A percentile compares a stretch with the other conserved stretches of the same genome.
Evolutionary conservation across 1,140 invertebrate genomes (phyloP).

Genomic region (Phenacoccus solenopsis): DNA sequence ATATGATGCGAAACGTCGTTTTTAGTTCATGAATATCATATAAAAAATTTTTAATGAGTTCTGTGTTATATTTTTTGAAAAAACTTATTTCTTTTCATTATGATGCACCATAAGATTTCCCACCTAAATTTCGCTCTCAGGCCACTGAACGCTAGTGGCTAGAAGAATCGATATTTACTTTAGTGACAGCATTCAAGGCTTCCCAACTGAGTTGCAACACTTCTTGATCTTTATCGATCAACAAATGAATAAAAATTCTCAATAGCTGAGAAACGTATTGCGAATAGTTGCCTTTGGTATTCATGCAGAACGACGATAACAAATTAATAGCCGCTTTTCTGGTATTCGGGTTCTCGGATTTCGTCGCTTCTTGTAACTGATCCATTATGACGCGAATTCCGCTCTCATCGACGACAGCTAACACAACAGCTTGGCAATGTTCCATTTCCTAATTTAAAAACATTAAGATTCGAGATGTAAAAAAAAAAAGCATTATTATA

Average conservation of each 20-base stretch:
- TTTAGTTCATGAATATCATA: too few relatives aligned
- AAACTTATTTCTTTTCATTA: too few relatives aligned
- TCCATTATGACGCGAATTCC: constrained; percentile 82
- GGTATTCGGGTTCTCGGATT: constrained; percentile 43
- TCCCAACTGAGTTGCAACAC: constrained; percentile 80
- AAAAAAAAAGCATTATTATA: constrained; percentile 17
- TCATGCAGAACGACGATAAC: constrained; percentile 75
- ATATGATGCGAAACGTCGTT: too few relatives aligned
- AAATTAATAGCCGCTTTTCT: constrained; percentile 71
- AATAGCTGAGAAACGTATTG: constrained; percentile 79
- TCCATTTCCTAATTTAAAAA: constrained; percentile 51
- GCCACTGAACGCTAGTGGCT: too few relatives aligned
- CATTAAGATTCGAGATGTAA: constrained; percentile 7
- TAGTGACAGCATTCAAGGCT: constrained; percentile 78
- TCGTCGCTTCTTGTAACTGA: constrained; percentile 68
- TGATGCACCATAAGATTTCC: too few relatives aligned
- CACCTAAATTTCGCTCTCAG: too few relatives aligned
- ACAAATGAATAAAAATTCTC: constrained; percentile 71
- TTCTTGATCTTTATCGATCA: constrained; percentile 58
- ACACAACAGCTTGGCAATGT: constrained; percentile 83
- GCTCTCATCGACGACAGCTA: constrained; percentile 76
- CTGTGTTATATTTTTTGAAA: too few relatives aligned
- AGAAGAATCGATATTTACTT: too few relatives aligned
- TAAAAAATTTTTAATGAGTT: too few relatives aligned
- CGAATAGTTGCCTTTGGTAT: constrained; percentile 72